Conservation (phyloP, 1,140 invertebrate species). For the Zaprionus vittiger region DNA sequence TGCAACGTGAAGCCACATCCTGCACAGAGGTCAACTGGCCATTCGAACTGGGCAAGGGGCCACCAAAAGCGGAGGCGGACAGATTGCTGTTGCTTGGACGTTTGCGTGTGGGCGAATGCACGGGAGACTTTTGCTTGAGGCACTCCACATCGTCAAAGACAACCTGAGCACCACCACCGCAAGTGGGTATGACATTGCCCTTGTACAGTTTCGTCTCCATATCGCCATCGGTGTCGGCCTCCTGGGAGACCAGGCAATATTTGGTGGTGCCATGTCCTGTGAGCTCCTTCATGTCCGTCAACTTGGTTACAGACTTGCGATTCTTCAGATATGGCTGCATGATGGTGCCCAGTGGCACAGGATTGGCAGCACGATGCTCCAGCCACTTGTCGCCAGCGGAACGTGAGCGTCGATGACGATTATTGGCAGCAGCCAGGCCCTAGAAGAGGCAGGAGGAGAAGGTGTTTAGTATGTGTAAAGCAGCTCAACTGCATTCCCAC, state of each 20-base stretch:
- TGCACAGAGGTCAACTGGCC: slow-evolving; percentile 49
- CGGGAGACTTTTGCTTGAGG: slow-evolving; percentile 93
- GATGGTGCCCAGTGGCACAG: slow-evolving; percentile 92
- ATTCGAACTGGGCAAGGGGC: slow-evolving; percentile 52
- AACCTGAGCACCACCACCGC: slow-evolving; percentile 96
- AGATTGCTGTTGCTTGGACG: slow-evolving; percentile 71
- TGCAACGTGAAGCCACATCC: slow-evolving; percentile 76
- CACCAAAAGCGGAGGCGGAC: slow-evolving; percentile 57
- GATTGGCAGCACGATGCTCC: slow-evolving; percentile 92
- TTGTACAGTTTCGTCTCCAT: slow-evolving; percentile 97
- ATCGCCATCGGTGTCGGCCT: slow-evolving; percentile 95
- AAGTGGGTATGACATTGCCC: slow-evolving; percentile 96
- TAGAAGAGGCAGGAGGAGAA: slow-evolving; percentile 48
- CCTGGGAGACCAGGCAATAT: slow-evolving; percentile 96
- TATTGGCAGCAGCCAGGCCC: slow-evolving; percentile 88
- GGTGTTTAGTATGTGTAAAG: neutral
- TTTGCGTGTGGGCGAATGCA: slow-evolving; percentile 77
- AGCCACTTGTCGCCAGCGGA: slow-evolving; percentile 94
- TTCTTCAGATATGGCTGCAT: slow-evolving; percentile 93
- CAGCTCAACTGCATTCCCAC: neutral
- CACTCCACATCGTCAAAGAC: slow-evolving; percentile 98
- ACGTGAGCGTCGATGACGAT: slow-evolving; percentile 90
- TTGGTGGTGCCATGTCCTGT: slow-evolving; percentile 91
- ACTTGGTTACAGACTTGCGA: slow-evolving; percentile 92
- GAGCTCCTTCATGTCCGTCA: slow-evolving; percentile 90